Evolutionary conservation across 2,888 invertebrate species (phyloP).

Genomic region (Julus scanicus): DNA sequence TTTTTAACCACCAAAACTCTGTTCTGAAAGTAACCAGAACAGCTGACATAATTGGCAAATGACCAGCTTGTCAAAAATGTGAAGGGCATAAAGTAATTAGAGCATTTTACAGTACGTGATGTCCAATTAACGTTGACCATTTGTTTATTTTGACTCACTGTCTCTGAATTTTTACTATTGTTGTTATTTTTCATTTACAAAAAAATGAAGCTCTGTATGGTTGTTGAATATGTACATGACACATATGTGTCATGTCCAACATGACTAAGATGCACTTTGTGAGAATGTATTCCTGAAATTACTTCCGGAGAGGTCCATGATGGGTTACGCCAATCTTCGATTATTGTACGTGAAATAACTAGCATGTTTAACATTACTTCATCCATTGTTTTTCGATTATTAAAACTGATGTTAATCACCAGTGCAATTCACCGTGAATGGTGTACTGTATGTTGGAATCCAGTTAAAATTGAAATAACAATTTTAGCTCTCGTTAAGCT

Average conservation of each 20-base stretch:
- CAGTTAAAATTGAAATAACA: neutral
- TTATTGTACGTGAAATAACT: too few species aligned
- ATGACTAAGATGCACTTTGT: neutral
- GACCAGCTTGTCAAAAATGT: neutral
- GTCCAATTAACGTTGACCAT: neutral
- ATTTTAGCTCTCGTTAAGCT: neutral
- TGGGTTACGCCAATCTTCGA: too few species aligned
- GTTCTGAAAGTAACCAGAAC: neutral
- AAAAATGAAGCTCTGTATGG: neutral
- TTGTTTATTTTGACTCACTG: conserved; percentile 2
- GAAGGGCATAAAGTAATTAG: conserved; percentile 28
- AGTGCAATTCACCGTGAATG: neutral
- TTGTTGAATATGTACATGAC: too few species aligned
- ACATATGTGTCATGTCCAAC: too few species aligned
- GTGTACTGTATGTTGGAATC: neutral
- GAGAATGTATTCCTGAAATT: neutral
- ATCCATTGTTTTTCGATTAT: too few species aligned
- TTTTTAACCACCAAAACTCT: too few species aligned
- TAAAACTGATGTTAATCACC: neutral
- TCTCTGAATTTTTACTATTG: neutral
- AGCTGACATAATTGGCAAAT: neutral
- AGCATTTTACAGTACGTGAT: neutral
- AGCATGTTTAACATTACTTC: too few species aligned
- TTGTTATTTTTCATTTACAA: neutral
- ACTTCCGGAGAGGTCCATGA: neutral